phyloP scores from a whole-genome alignment of 2,888 invertebrate species.

The Ornithoptera priamus region DNA sequence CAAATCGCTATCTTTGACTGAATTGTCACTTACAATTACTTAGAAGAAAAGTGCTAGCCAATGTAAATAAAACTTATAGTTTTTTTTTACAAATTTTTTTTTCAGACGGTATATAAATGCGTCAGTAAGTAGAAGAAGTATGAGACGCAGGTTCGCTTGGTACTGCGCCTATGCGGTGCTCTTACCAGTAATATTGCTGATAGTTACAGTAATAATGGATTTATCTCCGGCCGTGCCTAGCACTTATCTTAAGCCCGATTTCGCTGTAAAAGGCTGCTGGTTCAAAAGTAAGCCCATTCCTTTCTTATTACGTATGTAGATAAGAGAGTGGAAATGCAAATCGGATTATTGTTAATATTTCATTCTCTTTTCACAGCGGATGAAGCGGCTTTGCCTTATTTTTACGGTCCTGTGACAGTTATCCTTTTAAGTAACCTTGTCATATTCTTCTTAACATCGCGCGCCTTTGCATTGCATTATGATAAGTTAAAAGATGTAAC shows the following conservation, averaged over 20 bases:
- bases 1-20: no score
- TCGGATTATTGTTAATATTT: conserved; percentile 4
- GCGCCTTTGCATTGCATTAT: conserved; percentile 73
- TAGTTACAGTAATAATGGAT: conserved; percentile 80
- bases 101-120: conserved; percentile 65
- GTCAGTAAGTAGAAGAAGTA: conserved; percentile 63
- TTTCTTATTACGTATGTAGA: background rate
- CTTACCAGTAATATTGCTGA: conserved; percentile 72
- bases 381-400: conserved; percentile 79
- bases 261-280: conserved; percentile 81
- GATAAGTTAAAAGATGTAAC: conserved; percentile 74
- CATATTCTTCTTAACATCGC: conserved; percentile 78
- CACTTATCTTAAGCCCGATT: conserved; percentile 80
- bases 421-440: conserved; percentile 76
- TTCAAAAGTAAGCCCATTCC: conserved; percentile 79
- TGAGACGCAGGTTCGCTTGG: conserved; percentile 76
- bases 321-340: background rate
- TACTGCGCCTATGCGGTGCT: conserved; percentile 81
- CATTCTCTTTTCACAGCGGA: conserved; percentile 67
- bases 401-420: conserved; percentile 81
- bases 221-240: conserved; percentile 81
- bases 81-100: conserved; percentile 6
- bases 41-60: no score
- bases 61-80: no score
- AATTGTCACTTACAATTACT: no score